Percentiles rank a stretch among this genome's conserved stretches.
These are phyloP conservation scores for Rhingia rostrata DNA, from an alignment of 2,888 invertebrate species.

Conservation along the genomic window DNA sequence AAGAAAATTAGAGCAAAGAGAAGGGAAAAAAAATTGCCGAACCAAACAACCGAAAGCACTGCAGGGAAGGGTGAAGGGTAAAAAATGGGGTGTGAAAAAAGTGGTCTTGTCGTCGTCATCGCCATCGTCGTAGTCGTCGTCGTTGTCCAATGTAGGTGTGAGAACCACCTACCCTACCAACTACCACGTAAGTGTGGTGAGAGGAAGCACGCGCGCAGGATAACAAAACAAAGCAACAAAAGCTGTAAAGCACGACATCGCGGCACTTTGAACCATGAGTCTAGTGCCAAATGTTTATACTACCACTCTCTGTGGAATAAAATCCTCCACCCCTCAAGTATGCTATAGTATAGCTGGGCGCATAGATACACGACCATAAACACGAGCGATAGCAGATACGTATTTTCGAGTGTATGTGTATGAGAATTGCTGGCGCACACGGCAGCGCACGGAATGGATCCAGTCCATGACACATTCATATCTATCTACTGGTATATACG, in stretches of 20 bases:
- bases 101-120: constrained; percentile 76
- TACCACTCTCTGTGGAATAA: constrained; percentile 74
- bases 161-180: constrained; percentile 64
- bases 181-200: constrained; percentile 76
- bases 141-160: constrained; percentile 73
- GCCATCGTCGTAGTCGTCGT: constrained; percentile 66
- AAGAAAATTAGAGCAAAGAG: constrained; percentile 77
- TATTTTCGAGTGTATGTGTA: constrained; percentile 62
- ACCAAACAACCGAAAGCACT: constrained; percentile 75
- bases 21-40: constrained; percentile 60
- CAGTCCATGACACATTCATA: constrained; percentile 48
- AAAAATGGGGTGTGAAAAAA: constrained; percentile 81
- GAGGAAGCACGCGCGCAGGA: constrained; percentile 78
- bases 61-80: constrained; percentile 77
- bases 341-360: constrained; percentile 56
- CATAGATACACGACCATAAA: constrained; percentile 46
- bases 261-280: constrained; percentile 78
- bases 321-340: constrained; percentile 67
- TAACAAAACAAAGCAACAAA: constrained; percentile 78
- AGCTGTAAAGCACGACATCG: constrained; percentile 78
- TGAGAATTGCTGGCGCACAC: constrained; percentile 76
- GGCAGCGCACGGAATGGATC: constrained; percentile 70
- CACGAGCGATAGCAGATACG: constrained; percentile 54
- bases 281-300: constrained; percentile 77
- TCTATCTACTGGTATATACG: constrained; percentile 25